These are phyloP conservation scores for Polyommatus icarus DNA, from an alignment of 2,888 invertebrate genomes.

Conservation along the genomic window DNA sequence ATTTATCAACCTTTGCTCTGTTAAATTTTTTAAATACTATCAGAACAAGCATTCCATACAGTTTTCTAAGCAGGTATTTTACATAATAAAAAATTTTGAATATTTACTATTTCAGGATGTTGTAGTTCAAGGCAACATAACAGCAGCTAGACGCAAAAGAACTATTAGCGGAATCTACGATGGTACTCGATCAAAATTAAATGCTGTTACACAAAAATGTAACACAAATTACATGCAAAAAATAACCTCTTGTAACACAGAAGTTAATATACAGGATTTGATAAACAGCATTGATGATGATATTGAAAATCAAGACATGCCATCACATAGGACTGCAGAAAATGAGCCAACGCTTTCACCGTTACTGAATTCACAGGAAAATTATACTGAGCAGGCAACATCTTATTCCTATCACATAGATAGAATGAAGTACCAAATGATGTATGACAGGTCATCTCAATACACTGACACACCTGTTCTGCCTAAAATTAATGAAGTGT, in stretches of 20 bases:
- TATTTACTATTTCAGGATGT: slow-evolving; percentile 33
- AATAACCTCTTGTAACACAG: slow-evolving; percentile 35
- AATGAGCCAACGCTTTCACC: not conserved
- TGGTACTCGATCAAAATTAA: slow-evolving; percentile 56
- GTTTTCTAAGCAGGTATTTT: not conserved
- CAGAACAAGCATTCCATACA: not conserved
- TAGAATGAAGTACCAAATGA: slow-evolving; percentile 53
- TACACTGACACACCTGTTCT: slow-evolving; percentile 40
- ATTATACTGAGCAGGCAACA: not conserved
- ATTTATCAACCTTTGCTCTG: no score
- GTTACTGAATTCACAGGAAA: not conserved
- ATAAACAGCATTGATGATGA: slow-evolving; percentile 43
- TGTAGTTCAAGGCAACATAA: slow-evolving; percentile 30
- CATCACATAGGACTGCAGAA: slow-evolving; percentile 25
- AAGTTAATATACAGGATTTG: slow-evolving; percentile 49
- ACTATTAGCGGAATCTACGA: slow-evolving; percentile 59
- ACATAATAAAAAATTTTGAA: not conserved
- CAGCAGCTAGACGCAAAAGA: slow-evolving; percentile 47
- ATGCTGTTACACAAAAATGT: slow-evolving; percentile 55
- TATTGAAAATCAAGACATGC: slow-evolving; percentile 34
- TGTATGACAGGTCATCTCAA: slow-evolving; percentile 39
- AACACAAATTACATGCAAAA: slow-evolving; percentile 33
- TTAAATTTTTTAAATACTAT: not conserved
- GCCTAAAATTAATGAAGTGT: slow-evolving; percentile 58
- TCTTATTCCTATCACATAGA: slow-evolving; percentile 53